Evolutionary conservation across 2,888 invertebrate species (phyloP).

Genomic region (Cephus rjabovi): DNA sequence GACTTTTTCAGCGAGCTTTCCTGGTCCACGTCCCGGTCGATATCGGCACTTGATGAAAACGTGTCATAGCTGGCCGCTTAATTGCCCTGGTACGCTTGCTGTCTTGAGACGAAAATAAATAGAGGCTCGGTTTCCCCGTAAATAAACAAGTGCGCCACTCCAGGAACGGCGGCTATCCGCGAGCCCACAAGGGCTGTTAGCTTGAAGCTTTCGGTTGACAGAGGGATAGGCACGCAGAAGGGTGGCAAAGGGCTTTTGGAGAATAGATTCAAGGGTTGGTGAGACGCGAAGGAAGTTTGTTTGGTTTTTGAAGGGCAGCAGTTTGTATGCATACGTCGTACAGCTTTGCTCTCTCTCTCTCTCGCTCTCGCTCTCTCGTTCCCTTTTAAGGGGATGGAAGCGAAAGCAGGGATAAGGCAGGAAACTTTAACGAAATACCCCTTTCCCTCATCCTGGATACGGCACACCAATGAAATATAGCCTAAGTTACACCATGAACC

Average conservation of each 20-base stretch:
- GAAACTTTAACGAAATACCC: conserved; percentile 1
- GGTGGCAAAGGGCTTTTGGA: conserved; percentile 8
- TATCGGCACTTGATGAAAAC: background rate
- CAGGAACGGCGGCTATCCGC: conserved; percentile 26
- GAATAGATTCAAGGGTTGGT: conserved; percentile 22
- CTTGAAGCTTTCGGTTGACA: conserved; percentile 34
- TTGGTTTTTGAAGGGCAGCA: conserved; percentile 8
- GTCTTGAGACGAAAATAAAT: conserved; percentile 14
- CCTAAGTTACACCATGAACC: background rate
- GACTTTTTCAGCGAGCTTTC: background rate
- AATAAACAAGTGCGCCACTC: conserved; percentile 38
- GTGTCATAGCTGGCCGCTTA: background rate
- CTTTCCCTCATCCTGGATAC: background rate
- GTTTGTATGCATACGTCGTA: conserved; percentile 19
- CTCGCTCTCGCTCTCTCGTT: background rate
- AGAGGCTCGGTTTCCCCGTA: conserved; percentile 22
- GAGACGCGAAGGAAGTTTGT: conserved; percentile 6
- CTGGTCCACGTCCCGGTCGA: background rate
- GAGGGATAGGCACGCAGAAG: conserved; percentile 20
- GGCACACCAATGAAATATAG: background rate
- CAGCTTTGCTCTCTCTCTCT: conserved; percentile 7
- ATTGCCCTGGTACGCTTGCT: background rate
- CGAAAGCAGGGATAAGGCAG: conserved; percentile 13
- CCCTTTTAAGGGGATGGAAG: conserved; percentile 7
- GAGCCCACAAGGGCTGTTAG: conserved; percentile 36